phyloP scores from a whole-genome alignment of 2,797 vertebrate species.

The Helicolenus hilgendorfi region DNA sequence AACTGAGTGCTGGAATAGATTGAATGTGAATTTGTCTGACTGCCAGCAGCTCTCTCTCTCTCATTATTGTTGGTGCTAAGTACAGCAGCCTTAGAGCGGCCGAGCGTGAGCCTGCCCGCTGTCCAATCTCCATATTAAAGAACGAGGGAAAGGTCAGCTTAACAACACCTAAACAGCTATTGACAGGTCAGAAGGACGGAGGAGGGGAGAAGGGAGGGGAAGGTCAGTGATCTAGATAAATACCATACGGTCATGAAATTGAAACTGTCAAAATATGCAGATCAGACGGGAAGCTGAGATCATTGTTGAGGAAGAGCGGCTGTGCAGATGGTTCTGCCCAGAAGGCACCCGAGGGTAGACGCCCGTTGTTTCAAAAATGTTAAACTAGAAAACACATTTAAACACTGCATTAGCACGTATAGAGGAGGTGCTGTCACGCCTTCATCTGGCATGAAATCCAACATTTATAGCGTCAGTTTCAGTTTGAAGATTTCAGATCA shows the following conservation, averaged over 20 bases:
- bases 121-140: constrained; percentile 75
- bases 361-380: not conserved
- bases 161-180: constrained; percentile 65
- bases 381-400: constrained; percentile 3
- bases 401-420: not conserved
- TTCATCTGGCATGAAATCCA: constrained; percentile 22
- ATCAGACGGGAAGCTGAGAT: constrained; percentile 29
- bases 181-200: constrained; percentile 55
- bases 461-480: constrained; percentile 5
- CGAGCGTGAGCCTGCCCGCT: constrained; percentile 33
- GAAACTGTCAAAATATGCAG: constrained; percentile 61
- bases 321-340: constrained; percentile 23
- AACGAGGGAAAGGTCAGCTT: constrained; percentile 70
- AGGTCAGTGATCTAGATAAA: constrained; percentile 64
- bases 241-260: constrained; percentile 41
- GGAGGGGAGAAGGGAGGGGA: constrained; percentile 23
- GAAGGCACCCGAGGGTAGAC: not conserved
- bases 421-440: not conserved
- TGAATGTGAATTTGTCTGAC: constrained; percentile 15
- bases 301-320: constrained; percentile 14
- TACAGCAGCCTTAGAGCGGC: constrained; percentile 29
- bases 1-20: constrained; percentile 22
- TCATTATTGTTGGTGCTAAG: constrained; percentile 51
- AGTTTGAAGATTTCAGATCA: constrained; percentile 45
- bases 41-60: constrained; percentile 19